Evolutionary conservation across 2,113 vertebrate species (phyloP), one percentile per base, ranked within the genome.

Genomic region (Anhinga rufa): DNA sequence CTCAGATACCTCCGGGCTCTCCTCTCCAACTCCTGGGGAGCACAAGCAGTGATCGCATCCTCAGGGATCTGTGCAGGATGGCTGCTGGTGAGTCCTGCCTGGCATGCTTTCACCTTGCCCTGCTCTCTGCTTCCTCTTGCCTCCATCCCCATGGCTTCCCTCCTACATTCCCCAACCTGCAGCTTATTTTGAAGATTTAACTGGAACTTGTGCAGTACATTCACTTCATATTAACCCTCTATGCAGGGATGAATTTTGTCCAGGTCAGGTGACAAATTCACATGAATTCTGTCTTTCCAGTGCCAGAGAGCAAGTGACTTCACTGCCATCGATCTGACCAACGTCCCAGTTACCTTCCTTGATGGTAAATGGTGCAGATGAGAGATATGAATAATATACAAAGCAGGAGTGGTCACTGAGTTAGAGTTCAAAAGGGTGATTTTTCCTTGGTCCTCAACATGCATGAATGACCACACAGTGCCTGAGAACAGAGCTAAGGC

Each of bases 31-130:
- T 75, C 24, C 57, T 52, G 49, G 13, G 31, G 13, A 74, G 4
- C 32, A 71, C 20, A 52, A 36, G 69, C 32, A 72, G 4, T 1
- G 1, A 18, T 31, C 2, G 2, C 26, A 55, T 10, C 10, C 14
- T 52, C 31, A 52, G 29, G 40, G 26, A 24, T 36, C 61, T 2
- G 0, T 0, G 0, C 10, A 17, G 62, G 15, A 29, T 13, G 6
- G 18, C 28, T 57, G 24, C 15, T 1, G 0, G 6, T 72, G 48
- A 71, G 44, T 5, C 10, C 14, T 17, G 9, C 10, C 48, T 14
- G 19, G 17, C 32, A 25, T 7, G 15, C 17, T 78, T 72, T 74
- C 20, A 49, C 29, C 28, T 76, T 65, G 34, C 24, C 4, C 12
- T 3, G 5, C n/a, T 36, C 34, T 32, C 24, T 72, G 28, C 14